Evolutionary conservation across 2,888 invertebrate genomes (phyloP).

Genomic region (Patella depressa): DNA sequence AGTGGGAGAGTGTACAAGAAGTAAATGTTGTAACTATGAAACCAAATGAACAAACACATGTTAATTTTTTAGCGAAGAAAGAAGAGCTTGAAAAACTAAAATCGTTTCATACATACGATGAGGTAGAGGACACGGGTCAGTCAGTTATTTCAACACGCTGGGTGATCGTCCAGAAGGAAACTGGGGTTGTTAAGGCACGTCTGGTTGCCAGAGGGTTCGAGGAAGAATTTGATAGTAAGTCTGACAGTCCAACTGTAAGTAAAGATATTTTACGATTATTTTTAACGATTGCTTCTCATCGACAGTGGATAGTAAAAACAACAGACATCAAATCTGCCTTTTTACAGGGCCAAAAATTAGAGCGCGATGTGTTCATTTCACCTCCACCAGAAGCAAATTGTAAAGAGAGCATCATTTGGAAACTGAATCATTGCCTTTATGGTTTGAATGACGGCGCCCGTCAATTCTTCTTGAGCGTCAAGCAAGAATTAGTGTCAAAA

Average conservation of each 20-base stretch:
- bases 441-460: too few relatives aligned
- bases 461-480: too few relatives aligned
- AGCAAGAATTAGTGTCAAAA: not conserved
- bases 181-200: constrained; percentile 31
- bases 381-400: constrained; percentile 32
- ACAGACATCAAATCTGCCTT: constrained; percentile 46
- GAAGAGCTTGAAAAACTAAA: constrained; percentile 30
- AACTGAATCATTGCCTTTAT: too few relatives aligned
- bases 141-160: constrained; percentile 23
- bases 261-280: constrained; percentile 34
- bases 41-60: not conserved
- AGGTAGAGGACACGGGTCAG: constrained; percentile 22
- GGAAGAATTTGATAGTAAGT: constrained; percentile 19
- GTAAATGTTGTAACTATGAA: not conserved
- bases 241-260: constrained; percentile 32
- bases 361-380: constrained; percentile 33
- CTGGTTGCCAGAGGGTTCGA: constrained; percentile 40
- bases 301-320: constrained; percentile 40
- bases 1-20: not conserved
- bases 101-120: constrained; percentile 32
- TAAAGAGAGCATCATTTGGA: not conserved
- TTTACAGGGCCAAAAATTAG: constrained; percentile 38
- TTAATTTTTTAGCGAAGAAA: constrained; percentile 22
- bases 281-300: constrained; percentile 30
- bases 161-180: constrained; percentile 33